Evolutionary conservation across 2,888 invertebrate genomes (phyloP).

Genomic region (Ichneumoninae sp.): DNA sequence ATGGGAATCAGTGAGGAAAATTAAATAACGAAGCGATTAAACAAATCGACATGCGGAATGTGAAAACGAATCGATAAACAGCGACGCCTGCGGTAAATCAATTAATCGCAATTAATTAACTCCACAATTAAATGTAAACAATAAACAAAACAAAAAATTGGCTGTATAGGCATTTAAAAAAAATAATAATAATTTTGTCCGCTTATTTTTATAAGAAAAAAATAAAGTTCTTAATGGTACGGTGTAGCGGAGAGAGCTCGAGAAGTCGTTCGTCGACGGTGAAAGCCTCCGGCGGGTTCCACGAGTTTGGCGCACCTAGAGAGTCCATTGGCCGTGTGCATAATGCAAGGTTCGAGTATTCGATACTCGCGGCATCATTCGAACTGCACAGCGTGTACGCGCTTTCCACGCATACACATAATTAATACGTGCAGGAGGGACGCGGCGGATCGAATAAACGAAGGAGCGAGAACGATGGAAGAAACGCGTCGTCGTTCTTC

Average conservation of each 20-base stretch:
- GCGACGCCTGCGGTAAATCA: too few relatives aligned
- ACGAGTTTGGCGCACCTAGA: background rate
- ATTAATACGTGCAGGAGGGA: background rate
- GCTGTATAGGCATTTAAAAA: too few relatives aligned
- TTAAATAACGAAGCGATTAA: too few relatives aligned
- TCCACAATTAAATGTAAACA: too few relatives aligned
- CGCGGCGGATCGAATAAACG: background rate
- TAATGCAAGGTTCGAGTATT: background rate
- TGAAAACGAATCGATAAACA: too few relatives aligned
- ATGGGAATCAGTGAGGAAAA: too few relatives aligned
- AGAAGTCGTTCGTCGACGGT: constrained; percentile 3
- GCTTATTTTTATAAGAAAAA: too few relatives aligned
- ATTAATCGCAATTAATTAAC: too few relatives aligned
- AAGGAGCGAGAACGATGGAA: background rate
- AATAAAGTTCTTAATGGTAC: background rate
- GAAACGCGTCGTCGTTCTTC: constrained; percentile 3
- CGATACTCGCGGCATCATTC: background rate
- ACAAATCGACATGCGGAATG: too few relatives aligned
- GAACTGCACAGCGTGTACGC: background rate
- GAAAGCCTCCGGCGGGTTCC: background rate
- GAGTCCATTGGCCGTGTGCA: constrained; percentile 9
- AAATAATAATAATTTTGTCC: too few relatives aligned
- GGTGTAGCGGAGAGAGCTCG: background rate
- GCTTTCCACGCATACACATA: background rate
- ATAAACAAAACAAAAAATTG: too few relatives aligned